Evolutionary conservation across 2,888 invertebrate genomes (phyloP), one percentile per base, ranked within the genome.

Genomic region (Amorpha juglandis): DNA sequence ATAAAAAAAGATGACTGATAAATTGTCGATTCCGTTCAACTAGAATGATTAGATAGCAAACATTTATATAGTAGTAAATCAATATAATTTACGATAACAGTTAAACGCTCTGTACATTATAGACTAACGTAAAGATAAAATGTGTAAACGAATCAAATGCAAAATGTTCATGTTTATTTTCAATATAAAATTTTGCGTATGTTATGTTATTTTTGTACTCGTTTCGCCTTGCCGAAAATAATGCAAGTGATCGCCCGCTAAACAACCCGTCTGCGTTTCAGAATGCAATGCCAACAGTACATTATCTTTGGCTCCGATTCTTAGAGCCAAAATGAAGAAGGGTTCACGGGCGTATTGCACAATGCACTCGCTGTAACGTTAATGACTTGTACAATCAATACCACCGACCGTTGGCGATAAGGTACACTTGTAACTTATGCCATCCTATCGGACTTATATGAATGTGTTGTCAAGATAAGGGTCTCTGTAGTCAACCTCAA

Each of bases 321-420:
- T 71, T 68, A 76, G 74, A 77, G 84, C 84, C 83, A 85, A 85
- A 83, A 71, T 38, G 11, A 16, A 4, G 66, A 68, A 67, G 70
- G 75, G 83, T 85, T 86, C 84, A 84, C 74, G 87, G 84, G 74
- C 83, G 69, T 66, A 75, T 80, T 81, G 71, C 78, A 75, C 72
- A 58, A 58, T 19, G 19, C 16, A 11, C 7, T 38, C 12, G 7
- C 38, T 38, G 9, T 38, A 9, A 6, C 19, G 16, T 58, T 58
- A 42, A 19, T 55, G 55, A 16, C 16, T 38, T 16, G 35, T 55
- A 35, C 27, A 38, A n/a, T 55, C 55, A 55, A 50, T 19, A 50
- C 19, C 11, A 19, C 48, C n/a, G n/a, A 6, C 12, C 16, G 9
- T 50, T 16, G 16, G 50, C 19, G n/a, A 48, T 48, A 48, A 48